A percentile compares a stretch with the other conserved stretches of the same genome.
Evolutionary conservation across 2,113 vertebrate species (phyloP).

Genomic region (Stigmatopora argus): DNA sequence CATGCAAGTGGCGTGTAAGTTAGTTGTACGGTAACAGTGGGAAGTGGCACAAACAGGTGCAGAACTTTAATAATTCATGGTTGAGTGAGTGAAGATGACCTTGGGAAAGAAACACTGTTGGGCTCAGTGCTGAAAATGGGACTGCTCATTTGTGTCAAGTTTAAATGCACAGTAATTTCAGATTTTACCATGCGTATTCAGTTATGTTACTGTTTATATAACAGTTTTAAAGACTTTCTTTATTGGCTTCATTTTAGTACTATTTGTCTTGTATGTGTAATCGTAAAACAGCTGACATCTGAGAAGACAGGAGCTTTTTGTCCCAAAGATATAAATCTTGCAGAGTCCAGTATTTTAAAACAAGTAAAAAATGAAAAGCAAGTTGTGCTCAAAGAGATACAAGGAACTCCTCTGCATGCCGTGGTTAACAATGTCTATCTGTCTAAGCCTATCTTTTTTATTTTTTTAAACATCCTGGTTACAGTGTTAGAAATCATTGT

Average conservation of each 20-base stretch:
- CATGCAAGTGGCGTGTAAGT: neutral
- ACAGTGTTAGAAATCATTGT: conserved; percentile 35
- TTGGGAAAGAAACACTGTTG: conserved; percentile 50
- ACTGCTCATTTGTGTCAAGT: conserved; percentile 43
- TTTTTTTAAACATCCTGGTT: conserved; percentile 34
- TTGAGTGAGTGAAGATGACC: conserved; percentile 59
- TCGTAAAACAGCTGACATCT: too few species aligned
- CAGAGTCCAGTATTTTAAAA: neutral
- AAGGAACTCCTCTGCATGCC: neutral
- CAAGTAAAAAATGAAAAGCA: neutral
- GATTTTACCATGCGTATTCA: neutral
- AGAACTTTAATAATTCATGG: conserved; percentile 69
- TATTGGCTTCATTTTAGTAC: neutral
- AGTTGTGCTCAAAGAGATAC: neutral
- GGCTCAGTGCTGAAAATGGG: conserved; percentile 36
- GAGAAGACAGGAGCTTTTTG: neutral
- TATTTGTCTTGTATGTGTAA: neutral
- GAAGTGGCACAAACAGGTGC: conserved; percentile 26
- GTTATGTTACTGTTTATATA: neutral
- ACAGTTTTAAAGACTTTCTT: neutral
- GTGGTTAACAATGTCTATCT: conserved; percentile 2
- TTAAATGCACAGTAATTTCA: too few species aligned
- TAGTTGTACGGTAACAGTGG: conserved; percentile 7
- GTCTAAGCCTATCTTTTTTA: conserved; percentile 16
- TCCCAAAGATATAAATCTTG: neutral